A percentile compares a stretch with the other conserved stretches of the same genome.
phyloP scores from a whole-genome alignment of 2,113 vertebrate genomes.

The Talpa occidentalis region DNA sequence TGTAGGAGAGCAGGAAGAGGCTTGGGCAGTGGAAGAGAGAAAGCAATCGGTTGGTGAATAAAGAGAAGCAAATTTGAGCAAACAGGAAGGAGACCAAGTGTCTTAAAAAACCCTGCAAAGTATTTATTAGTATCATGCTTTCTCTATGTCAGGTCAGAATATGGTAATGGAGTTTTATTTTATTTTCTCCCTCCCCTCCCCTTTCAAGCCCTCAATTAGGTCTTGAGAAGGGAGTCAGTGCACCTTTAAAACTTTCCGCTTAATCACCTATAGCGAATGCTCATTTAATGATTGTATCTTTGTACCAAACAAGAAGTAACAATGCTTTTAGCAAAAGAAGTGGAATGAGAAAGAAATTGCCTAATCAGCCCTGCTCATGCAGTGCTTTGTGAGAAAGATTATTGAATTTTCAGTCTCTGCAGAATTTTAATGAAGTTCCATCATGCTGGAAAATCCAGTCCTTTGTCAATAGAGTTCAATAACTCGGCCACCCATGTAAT shows the following conservation, averaged over 20 bases:
- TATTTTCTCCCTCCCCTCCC: conserved; percentile 59
- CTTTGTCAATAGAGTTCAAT: conserved; percentile 93
- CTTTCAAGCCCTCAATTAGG: conserved; percentile 83
- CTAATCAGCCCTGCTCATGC: conserved; percentile 91
- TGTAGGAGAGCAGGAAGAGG: background rate
- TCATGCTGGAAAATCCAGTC: conserved; percentile 89
- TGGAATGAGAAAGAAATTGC: conserved; percentile 91
- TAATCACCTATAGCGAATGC: conserved; percentile 88
- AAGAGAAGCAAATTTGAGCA: background rate
- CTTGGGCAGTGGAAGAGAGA: background rate
- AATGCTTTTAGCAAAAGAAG: conserved; percentile 89
- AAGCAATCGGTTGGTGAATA: background rate
- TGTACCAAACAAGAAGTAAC: conserved; percentile 90
- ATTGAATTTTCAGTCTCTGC: conserved; percentile 93
- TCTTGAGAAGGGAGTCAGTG: conserved; percentile 84
- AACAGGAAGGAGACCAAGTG: conserved; percentile 8
- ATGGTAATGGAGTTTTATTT: conserved; percentile 71
- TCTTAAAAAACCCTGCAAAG: background rate
- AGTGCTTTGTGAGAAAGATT: conserved; percentile 91
- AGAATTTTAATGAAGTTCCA: conserved; percentile 94
- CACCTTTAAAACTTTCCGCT: conserved; percentile 88
- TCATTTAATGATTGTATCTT: conserved; percentile 91
- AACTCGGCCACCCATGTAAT: conserved; percentile 94
- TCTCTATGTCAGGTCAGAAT: conserved; percentile 74
- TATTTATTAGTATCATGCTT: conserved; percentile 66